Percentiles rank a stretch among this genome's conserved stretches.
Evolutionary conservation across 2,888 invertebrate genomes (phyloP).

Genomic region (Drosophila kambysellisi): DNA sequence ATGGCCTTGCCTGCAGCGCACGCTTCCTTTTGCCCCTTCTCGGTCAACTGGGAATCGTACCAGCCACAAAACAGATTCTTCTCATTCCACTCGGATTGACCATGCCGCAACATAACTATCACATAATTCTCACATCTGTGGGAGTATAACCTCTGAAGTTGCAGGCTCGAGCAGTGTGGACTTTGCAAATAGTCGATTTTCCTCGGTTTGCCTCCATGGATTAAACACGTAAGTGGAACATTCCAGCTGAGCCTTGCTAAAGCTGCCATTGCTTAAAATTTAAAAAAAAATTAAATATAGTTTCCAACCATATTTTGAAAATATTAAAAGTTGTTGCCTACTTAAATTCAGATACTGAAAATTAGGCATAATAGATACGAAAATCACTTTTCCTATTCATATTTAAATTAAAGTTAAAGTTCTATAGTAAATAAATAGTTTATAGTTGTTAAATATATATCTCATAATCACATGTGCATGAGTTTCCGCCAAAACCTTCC

Average conservation of each 20-base stretch:
- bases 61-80: constrained; percentile 91
- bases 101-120: constrained; percentile 91
- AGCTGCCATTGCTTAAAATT: constrained; percentile 24
- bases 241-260: not conserved
- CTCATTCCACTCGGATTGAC: constrained; percentile 91
- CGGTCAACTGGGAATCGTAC: constrained; percentile 89
- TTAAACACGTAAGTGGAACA: not conserved
- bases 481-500: no score
- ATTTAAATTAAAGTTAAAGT: not conserved
- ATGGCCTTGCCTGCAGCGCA: constrained; percentile 91
- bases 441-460: no score
- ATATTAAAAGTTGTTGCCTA: not conserved
- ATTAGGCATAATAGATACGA: no score
- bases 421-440: no score
- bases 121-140: constrained; percentile 84
- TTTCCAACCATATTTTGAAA: fast-evolving
- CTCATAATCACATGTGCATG: no score
- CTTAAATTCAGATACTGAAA: not conserved
- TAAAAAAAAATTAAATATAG: not conserved
- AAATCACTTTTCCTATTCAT: not conserved
- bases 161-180: not conserved
- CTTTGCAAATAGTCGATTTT: no score
- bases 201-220: no score
- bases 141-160: not conserved
- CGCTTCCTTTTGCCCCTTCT: constrained; percentile 86